These are phyloP conservation scores for Lasioglossum villosulum DNA, from an alignment of 2,888 invertebrate genomes.

Conservation along the genomic window DNA sequence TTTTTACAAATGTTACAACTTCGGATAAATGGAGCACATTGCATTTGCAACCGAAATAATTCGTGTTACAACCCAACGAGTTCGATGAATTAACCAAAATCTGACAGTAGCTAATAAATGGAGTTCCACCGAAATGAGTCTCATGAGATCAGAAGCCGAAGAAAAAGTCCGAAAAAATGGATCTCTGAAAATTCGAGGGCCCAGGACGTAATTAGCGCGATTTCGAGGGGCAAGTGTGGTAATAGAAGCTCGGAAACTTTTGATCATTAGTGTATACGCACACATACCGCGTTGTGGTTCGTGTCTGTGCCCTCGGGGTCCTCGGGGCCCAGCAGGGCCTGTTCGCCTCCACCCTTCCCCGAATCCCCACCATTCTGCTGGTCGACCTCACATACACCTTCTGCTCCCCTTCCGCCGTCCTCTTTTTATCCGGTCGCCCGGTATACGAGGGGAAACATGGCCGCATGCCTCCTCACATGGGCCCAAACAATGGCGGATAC, in stretches of 20 bases:
- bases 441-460: constrained; percentile 81
- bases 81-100: neutral
- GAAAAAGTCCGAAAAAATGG: neutral
- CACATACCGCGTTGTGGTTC: neutral
- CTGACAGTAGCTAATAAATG: neutral
- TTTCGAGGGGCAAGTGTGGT: neutral
- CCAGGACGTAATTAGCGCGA: neutral
- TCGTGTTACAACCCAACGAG: neutral
- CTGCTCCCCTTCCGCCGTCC: constrained; percentile 72
- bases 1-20: neutral
- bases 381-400: constrained; percentile 65
- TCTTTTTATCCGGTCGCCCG: constrained; percentile 79
- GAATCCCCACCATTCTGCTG: constrained; percentile 54
- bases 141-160: neutral
- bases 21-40: neutral
- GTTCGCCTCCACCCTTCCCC: constrained; percentile 64
- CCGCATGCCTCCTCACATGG: constrained; percentile 81
- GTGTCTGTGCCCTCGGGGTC: constrained; percentile 38
- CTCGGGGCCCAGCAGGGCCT: constrained; percentile 65
- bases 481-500: constrained; percentile 83
- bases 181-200: neutral
- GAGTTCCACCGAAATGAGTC: neutral
- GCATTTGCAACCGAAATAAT: neutral
- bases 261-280: constrained; percentile 21
- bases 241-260: constrained; percentile 41